A percentile compares a stretch with the other conserved stretches of the same genome.
Conservation (phyloP, 2,888 invertebrate species). For the Meganola albula region DNA sequence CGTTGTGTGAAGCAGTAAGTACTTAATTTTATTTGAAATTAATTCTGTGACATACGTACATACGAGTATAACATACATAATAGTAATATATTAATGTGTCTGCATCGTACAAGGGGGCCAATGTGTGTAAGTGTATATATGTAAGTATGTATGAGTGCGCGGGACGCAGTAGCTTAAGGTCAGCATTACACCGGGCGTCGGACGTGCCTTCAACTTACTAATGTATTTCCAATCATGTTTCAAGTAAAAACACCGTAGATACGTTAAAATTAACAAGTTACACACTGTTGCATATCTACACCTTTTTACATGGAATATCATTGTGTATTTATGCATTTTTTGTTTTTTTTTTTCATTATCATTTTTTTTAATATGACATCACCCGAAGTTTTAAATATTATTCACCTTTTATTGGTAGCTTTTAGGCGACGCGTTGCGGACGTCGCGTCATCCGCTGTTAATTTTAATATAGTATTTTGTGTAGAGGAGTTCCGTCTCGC, state of each 20-base stretch:
- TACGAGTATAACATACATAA: no score
- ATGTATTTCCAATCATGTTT: no score
- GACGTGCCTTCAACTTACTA: slow-evolving; percentile 50
- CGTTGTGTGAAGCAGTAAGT: no score
- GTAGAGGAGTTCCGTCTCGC: no score
- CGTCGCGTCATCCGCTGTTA: slow-evolving; percentile 25
- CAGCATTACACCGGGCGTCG: slow-evolving; percentile 55
- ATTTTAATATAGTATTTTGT: slow-evolving; percentile 5
- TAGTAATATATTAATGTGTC: no score
- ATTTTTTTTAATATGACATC: slow-evolving; percentile 36
- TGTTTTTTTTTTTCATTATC: slow-evolving; percentile 35
- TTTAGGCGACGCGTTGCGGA: slow-evolving; percentile 30
- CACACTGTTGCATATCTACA: no score
- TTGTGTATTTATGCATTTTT: slow-evolving; percentile 61
- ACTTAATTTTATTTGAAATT: no score
- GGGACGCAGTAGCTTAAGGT: slow-evolving; percentile 46
- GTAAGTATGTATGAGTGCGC: slow-evolving; percentile 41
- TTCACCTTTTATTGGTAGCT: slow-evolving; percentile 59
- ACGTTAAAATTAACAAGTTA: no score
- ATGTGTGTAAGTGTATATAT: slow-evolving; percentile 30
- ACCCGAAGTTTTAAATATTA: slow-evolving; percentile 39
- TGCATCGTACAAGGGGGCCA: background rate
- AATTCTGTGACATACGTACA: no score
- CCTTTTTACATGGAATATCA: no score
- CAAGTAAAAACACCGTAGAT: no score